Percentiles rank a stretch among this genome's conserved stretches.
These are phyloP conservation scores for Kradibia gibbosae DNA, from an alignment of 1,140 invertebrate genomes.

Conservation along the genomic window DNA sequence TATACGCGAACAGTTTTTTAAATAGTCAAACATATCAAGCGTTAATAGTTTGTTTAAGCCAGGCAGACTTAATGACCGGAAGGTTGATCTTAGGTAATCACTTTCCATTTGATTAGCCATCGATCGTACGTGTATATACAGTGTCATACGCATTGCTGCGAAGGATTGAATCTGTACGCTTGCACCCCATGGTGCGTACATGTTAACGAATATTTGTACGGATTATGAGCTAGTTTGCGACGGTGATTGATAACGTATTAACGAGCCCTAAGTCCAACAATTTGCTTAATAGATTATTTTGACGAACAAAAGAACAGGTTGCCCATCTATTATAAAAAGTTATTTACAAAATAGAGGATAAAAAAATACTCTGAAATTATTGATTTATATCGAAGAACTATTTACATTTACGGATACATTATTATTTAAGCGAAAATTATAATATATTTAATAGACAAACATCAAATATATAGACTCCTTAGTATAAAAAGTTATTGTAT, in stretches of 20 bases:
- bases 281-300: conserved; percentile 54
- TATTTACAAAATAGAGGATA: background rate
- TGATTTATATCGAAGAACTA: conserved; percentile 9
- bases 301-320: conserved; percentile 3
- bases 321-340: conserved; percentile 15
- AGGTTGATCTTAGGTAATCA: background rate
- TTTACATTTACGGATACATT: too few species aligned
- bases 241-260: conserved; percentile 67
- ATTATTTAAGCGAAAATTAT: too few species aligned
- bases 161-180: background rate
- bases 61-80: background rate
- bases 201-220: conserved; percentile 54
- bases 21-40: conserved; percentile 16
- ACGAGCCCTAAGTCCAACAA: conserved; percentile 54
- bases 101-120: conserved; percentile 9
- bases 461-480: too few species aligned
- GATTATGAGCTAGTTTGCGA: conserved; percentile 56
- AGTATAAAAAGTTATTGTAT: background rate
- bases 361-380: background rate
- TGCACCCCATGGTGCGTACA: conserved; percentile 54
- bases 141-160: background rate
- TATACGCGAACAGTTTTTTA: background rate
- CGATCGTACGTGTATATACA: background rate
- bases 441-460: too few species aligned
- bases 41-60: conserved; percentile 16